Conservation (phyloP, 2,888 invertebrate genomes). For the Patella ulyssiponensis region DNA sequence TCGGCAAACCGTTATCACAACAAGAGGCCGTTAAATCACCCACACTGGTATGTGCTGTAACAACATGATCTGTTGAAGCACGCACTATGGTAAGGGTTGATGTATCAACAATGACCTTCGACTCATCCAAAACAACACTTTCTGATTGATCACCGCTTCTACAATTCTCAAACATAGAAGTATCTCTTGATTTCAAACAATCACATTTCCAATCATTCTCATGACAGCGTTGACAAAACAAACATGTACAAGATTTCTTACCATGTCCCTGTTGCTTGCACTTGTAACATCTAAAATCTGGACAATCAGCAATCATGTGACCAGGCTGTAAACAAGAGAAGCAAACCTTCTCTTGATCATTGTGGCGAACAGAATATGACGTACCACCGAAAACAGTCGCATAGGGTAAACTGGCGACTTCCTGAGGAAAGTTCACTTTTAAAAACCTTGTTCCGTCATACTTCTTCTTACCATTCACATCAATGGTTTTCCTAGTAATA, state of each 20-base stretch:
- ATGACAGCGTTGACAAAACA: neutral
- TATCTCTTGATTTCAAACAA: neutral
- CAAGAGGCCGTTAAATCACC: too few species aligned
- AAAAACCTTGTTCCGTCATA: neutral
- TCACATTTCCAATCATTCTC: neutral
- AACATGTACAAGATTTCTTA: neutral
- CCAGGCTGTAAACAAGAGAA: neutral
- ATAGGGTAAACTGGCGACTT: neutral
- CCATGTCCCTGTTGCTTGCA: neutral
- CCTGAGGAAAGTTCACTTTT: neutral
- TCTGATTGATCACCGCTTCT: too few species aligned
- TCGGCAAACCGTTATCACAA: too few species aligned
- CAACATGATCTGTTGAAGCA: too few species aligned
- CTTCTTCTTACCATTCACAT: neutral
- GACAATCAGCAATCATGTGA: neutral
- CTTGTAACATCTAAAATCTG: neutral
- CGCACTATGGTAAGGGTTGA: too few species aligned
- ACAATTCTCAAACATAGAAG: neutral
- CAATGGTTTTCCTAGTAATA: neutral
- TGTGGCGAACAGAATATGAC: slow-evolving; percentile 4
- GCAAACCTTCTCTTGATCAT: neutral
- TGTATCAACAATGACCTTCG: too few species aligned
- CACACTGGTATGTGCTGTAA: too few species aligned
- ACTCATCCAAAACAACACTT: too few species aligned
- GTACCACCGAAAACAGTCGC: neutral